Conservation (phyloP, 2,113 vertebrate genomes). For the Hyperopisus bebe region DNA sequence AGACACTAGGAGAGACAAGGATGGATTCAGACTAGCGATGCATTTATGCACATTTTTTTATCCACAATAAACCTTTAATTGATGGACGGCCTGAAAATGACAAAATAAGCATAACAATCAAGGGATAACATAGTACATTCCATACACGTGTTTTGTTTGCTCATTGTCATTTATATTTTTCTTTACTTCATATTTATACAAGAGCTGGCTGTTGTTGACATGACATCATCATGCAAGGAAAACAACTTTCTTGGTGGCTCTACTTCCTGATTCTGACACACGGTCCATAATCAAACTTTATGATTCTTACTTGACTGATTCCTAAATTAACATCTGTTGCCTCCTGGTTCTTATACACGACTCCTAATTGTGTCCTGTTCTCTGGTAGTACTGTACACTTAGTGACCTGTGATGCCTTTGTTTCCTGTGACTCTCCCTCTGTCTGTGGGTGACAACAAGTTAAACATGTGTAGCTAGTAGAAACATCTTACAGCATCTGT, state of each 20-base stretch:
- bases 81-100: constrained; percentile 6
- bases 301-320: background rate
- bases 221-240: constrained; percentile 15
- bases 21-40: background rate
- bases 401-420: background rate
- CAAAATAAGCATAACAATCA: background rate
- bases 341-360: background rate
- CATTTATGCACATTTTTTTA: constrained; percentile 2
- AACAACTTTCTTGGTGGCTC: background rate
- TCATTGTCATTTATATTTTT: constrained; percentile 5
- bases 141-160: background rate
- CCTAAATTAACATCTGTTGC: background rate
- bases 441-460: background rate
- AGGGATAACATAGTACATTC: background rate
- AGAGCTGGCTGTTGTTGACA: background rate
- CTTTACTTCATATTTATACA: background rate
- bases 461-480: background rate
- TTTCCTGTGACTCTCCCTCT: background rate
- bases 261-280: background rate
- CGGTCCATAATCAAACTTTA: background rate
- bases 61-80: constrained; percentile 3
- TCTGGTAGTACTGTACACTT: background rate
- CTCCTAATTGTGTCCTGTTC: background rate
- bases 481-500: background rate
- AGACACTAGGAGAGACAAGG: background rate